Evolutionary conservation across 2,113 vertebrate genomes (phyloP).

Genomic region (Danio rerio): DNA sequence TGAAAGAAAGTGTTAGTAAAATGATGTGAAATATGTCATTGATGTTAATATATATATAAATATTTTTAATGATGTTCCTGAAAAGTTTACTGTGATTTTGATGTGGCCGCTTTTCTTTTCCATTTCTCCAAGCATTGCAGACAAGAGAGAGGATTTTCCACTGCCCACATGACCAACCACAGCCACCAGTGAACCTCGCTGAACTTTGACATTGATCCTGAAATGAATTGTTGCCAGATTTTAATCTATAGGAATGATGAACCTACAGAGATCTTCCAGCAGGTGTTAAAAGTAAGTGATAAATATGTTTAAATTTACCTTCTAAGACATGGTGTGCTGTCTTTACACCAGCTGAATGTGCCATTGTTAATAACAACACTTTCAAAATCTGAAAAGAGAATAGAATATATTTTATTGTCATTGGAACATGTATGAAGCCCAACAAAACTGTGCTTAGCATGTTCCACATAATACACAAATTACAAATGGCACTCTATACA

Average conservation of each 20-base stretch:
- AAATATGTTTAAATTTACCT: slow-evolving; percentile 68
- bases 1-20: slow-evolving; percentile 45
- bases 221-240: background rate
- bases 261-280: background rate
- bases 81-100: slow-evolving; percentile 70
- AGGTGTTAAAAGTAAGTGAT: background rate
- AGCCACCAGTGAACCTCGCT: slow-evolving; percentile 71
- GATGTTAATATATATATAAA: slow-evolving; percentile 10
- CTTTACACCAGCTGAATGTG: slow-evolving; percentile 83
- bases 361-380: slow-evolving; percentile 76
- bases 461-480: no score
- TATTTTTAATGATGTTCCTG: background rate
- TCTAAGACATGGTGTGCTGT: slow-evolving; percentile 77
- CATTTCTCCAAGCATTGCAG: slow-evolving; percentile 78
- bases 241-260: background rate
- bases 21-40: background rate
- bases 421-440: no score
- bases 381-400: slow-evolving; percentile 60
- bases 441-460: no score
- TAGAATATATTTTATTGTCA: background rate
- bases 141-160: slow-evolving; percentile 81
- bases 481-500: no score
- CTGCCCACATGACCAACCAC: slow-evolving; percentile 76
- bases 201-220: slow-evolving; percentile 73
- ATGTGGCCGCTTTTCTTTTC: slow-evolving; percentile 72